Evolutionary conservation across 2,113 vertebrate species (phyloP).

Genomic region (Paracanthobrama guichenoti): DNA sequence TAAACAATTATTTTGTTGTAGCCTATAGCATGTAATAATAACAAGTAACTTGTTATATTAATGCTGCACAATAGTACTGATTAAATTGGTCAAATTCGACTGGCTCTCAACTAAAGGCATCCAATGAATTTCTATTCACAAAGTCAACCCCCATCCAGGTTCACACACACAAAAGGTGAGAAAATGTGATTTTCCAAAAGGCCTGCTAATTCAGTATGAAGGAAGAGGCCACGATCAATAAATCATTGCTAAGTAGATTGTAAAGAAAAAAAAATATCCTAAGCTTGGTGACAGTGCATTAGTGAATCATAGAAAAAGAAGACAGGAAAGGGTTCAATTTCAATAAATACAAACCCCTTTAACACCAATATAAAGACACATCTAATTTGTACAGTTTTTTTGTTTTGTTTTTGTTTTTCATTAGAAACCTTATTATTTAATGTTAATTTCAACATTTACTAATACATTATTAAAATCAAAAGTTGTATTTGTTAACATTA

Average conservation of each 20-base stretch:
- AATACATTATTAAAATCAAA: too few relatives aligned
- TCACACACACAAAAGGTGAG: slow-evolving; percentile 92
- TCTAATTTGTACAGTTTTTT: neutral
- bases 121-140: neutral
- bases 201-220: slow-evolving; percentile 98
- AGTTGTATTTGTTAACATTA: too few relatives aligned
- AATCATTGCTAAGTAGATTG: slow-evolving; percentile 99
- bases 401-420: too few relatives aligned
- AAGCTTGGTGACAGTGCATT: slow-evolving; percentile 89
- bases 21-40: neutral
- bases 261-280: slow-evolving; percentile 87
- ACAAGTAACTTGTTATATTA: neutral
- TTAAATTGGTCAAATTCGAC: neutral
- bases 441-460: too few relatives aligned
- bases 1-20: neutral
- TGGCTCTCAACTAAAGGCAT: neutral
- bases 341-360: slow-evolving; percentile 89
- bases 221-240: slow-evolving; percentile 91
- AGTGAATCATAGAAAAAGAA: slow-evolving; percentile 74
- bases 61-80: neutral
- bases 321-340: slow-evolving; percentile 79
- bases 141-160: slow-evolving; percentile 59
- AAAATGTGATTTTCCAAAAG: slow-evolving; percentile 99
- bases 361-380: slow-evolving; percentile 68
- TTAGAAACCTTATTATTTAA: too few relatives aligned